phyloP scores from a whole-genome alignment of 64 coral and sea anemone genomes.

The Astreopora myriophthalma region DNA sequence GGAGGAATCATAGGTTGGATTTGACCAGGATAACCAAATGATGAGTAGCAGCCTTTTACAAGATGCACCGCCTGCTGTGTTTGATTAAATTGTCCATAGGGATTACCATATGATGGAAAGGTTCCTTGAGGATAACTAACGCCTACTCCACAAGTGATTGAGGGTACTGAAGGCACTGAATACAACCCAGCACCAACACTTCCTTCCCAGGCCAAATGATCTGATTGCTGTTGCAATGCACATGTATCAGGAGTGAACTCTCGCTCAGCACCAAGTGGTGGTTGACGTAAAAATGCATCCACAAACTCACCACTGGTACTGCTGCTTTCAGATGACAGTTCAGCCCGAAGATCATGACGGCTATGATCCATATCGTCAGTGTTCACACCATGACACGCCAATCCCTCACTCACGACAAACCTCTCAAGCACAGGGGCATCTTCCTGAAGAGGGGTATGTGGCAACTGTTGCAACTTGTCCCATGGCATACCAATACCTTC shows the following conservation, averaged over 20 bases:
- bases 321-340: conserved; percentile 32
- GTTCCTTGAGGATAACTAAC: neutral
- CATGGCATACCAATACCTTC: neutral
- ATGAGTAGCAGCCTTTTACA: neutral
- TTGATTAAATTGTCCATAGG: conserved; percentile 5
- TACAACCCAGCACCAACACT: neutral
- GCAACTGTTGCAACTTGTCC: neutral
- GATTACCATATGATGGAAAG: neutral
- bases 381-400: neutral
- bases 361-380: neutral
- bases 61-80: neutral
- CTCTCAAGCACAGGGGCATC: neutral
- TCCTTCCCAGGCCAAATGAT: neutral
- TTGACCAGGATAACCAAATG: neutral
- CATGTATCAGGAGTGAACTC: conserved; percentile 6
- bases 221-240: neutral
- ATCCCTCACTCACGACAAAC: conserved; percentile 13
- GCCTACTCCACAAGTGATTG: neutral
- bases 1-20: neutral
- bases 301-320: neutral
- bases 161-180: neutral
- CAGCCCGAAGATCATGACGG: neutral
- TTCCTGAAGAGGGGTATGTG: neutral
- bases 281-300: conserved; percentile 19
- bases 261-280: conserved; percentile 10